Evolutionary conservation across 1,140 invertebrate genomes (phyloP).

Genomic region (Holotrichia oblita): DNA sequence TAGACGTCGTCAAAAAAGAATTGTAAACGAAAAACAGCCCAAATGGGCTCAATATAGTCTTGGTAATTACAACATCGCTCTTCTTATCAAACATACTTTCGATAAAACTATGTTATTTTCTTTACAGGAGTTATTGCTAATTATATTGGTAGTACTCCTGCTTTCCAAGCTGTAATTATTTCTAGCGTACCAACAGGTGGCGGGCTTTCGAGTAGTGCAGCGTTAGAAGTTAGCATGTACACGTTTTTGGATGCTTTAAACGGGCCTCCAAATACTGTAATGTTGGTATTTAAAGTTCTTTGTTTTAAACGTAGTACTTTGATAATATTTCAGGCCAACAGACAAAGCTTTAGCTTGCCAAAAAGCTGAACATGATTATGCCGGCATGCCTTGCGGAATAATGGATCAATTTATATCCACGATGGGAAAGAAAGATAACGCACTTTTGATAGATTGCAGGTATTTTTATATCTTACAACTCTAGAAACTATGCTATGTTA

Average conservation of each 20-base stretch:
- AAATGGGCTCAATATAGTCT: conserved; percentile 94
- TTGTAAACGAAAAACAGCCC: conserved; percentile 71
- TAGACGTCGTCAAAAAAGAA: conserved; percentile 65
- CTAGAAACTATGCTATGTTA: neutral
- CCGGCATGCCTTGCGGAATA: conserved; percentile 91
- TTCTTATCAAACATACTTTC: neutral
- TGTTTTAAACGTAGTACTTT: conserved; percentile 17
- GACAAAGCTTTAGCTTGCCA: conserved; percentile 87
- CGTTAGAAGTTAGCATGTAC: conserved; percentile 87
- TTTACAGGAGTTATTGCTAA: conserved; percentile 75
- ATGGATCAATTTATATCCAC: conserved; percentile 96
- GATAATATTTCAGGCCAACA: conserved; percentile 62
- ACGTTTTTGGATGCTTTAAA: conserved; percentile 84
- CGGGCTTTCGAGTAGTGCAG: conserved; percentile 91
- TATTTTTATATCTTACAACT: conserved; percentile 59
- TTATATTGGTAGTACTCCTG: conserved; percentile 74
- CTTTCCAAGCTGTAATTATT: conserved; percentile 83
- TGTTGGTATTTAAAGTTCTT: conserved; percentile 55
- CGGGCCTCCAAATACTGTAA: conserved; percentile 57
- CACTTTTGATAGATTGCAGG: conserved; percentile 89
- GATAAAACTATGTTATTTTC: neutral
- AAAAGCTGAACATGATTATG: conserved; percentile 90
- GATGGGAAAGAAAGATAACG: conserved; percentile 80
- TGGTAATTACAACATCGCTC: conserved; percentile 60
- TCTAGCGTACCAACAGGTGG: conserved; percentile 87